These are phyloP conservation scores for Zaprionus lineosus DNA, from an alignment of 2,888 invertebrate species.

Conservation along the genomic window DNA sequence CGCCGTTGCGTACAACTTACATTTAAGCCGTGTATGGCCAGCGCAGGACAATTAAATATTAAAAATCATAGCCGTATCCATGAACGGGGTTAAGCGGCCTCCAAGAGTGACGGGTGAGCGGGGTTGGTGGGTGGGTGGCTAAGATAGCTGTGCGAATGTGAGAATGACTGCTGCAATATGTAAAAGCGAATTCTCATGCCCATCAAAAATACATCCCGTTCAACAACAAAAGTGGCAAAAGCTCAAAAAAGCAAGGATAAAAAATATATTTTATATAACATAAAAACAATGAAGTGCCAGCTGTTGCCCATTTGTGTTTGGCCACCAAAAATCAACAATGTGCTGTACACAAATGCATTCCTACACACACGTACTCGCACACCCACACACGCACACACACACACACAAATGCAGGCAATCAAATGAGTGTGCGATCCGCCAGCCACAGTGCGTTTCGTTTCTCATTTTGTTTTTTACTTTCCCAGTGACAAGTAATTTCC, in stretches of 20 bases:
- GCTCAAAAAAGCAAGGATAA: neutral
- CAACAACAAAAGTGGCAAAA: neutral
- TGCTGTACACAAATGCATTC: constrained; percentile 51
- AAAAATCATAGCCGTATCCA: constrained; percentile 63
- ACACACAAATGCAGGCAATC: constrained; percentile 63
- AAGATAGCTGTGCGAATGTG: constrained; percentile 48
- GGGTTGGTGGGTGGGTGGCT: constrained; percentile 8
- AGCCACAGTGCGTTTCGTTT: constrained; percentile 46
- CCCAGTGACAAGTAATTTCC: no score
- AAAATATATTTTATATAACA: constrained; percentile 36
- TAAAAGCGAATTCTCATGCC: constrained; percentile 6
- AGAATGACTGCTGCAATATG: constrained; percentile 23
- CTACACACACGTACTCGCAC: constrained; percentile 11
- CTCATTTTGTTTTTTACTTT: constrained; percentile 28
- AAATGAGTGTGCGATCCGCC: no score
- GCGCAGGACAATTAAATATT: constrained; percentile 75
- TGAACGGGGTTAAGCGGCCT: no score
- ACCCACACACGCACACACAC: constrained; percentile 1
- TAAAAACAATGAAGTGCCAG: constrained; percentile 57
- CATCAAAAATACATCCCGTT: constrained; percentile 13
- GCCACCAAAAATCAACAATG: constrained; percentile 70
- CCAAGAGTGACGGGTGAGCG: neutral
- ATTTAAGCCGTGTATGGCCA: constrained; percentile 68
- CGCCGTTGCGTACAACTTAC: constrained; percentile 76
- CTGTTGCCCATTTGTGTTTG: constrained; percentile 67